phyloP scores from a whole-genome alignment of 2,888 invertebrate species.

The Ecdyonurus torrentis region DNA sequence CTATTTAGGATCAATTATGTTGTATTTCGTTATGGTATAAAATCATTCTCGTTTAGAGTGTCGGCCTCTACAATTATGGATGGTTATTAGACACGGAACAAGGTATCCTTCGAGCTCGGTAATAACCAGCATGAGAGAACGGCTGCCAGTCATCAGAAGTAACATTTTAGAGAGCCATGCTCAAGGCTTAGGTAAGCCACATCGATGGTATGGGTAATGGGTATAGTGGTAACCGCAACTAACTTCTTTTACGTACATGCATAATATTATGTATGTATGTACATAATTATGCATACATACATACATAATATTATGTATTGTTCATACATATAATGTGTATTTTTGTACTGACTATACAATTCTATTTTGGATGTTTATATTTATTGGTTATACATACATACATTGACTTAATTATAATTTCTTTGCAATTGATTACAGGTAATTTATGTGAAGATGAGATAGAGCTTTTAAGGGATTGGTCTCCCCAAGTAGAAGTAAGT shows the following conservation, averaged over 20 bases:
- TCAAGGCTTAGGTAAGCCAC: constrained; percentile 34
- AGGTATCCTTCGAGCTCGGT: constrained; percentile 45
- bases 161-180: constrained; percentile 35
- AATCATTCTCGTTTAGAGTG: constrained; percentile 25
- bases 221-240: neutral
- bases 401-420: too few relatives aligned
- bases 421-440: too few relatives aligned
- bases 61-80: constrained; percentile 49
- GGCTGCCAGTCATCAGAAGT: constrained; percentile 34
- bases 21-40: neutral
- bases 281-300: too few relatives aligned
- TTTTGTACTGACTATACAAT: too few relatives aligned
- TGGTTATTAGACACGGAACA: constrained; percentile 61
- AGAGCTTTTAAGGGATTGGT: constrained; percentile 40
- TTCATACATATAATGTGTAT: too few relatives aligned
- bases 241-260: neutral
- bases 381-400: too few relatives aligned
- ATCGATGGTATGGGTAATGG: too few relatives aligned
- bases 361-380: too few relatives aligned
- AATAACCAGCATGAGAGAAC: constrained; percentile 33
- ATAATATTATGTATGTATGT: too few relatives aligned
- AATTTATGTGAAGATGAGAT: constrained; percentile 24
- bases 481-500: constrained; percentile 29
- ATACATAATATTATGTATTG: too few relatives aligned
- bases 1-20: neutral